phyloP scores from a whole-genome alignment of 23 tunicate genomes.

The Halocynthia aurantium region DNA sequence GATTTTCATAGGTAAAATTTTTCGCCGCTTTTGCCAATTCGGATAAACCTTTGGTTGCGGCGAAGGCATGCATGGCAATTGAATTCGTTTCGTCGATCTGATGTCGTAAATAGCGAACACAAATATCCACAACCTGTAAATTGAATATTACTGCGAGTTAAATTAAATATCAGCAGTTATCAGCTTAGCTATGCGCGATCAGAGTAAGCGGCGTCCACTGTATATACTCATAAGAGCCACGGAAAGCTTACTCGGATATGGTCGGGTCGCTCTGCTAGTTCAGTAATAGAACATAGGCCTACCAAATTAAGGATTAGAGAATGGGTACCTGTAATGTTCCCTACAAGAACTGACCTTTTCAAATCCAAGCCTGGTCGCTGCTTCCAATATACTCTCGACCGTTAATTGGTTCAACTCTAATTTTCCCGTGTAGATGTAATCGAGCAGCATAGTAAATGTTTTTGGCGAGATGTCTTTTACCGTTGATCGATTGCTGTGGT shows the following conservation, averaged over 20 bases:
- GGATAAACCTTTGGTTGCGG: background rate
- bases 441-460: slow-evolving; percentile 24
- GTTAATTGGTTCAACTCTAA: slow-evolving; percentile 33
- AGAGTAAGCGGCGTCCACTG: background rate
- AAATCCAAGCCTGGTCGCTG: slow-evolving; percentile 40
- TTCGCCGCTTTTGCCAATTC: slow-evolving; percentile 19
- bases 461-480: slow-evolving; percentile 10
- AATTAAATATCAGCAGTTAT: no score
- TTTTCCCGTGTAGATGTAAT: slow-evolving; percentile 64
- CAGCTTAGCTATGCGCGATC: no score
- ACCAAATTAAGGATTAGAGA: no score
- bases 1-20: slow-evolving; percentile 17
- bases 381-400: slow-evolving; percentile 44
- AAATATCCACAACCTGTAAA: slow-evolving; percentile 48
- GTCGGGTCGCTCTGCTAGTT: no score
- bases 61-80: slow-evolving; percentile 34
- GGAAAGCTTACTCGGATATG: background rate
- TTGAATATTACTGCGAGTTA: background rate
- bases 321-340: no score
- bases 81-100: slow-evolving; percentile 79
- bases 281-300: no score
- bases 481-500: background rate
- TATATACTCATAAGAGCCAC: background rate
- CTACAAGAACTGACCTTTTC: slow-evolving; percentile 23
- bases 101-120: slow-evolving; percentile 56